These are phyloP conservation scores for Thaumatotibia leucotreta DNA, from an alignment of 1,140 invertebrate genomes.

Conservation along the genomic window DNA sequence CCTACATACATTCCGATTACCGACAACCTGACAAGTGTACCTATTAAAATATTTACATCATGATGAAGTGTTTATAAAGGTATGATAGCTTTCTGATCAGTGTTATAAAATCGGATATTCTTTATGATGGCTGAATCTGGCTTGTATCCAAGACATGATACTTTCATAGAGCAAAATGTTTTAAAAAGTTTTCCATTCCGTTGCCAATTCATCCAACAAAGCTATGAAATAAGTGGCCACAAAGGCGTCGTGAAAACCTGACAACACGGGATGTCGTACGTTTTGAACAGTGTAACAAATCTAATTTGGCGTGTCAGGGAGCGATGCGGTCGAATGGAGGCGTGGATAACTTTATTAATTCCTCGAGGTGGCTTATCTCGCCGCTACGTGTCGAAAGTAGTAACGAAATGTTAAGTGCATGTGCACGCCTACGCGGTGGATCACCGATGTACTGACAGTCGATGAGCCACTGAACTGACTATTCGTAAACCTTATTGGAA, in stretches of 20 bases:
- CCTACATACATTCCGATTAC: constrained; percentile 2
- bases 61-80: not conserved
- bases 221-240: not conserved
- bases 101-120: not conserved
- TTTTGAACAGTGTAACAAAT: constrained; percentile 8
- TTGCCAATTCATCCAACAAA: not conserved
- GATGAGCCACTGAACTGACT: not conserved
- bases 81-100: not conserved
- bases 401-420: constrained; percentile 59
- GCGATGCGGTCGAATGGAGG: constrained; percentile 10
- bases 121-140: not conserved
- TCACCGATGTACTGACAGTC: constrained; percentile 5
- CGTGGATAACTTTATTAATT: constrained; percentile 47
- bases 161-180: not conserved
- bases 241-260: not conserved
- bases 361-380: constrained; percentile 33
- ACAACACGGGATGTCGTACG: constrained; percentile 1
- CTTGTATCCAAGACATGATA: not conserved
- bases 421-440: constrained; percentile 42
- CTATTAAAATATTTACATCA: not conserved
- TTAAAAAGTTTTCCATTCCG: not conserved
- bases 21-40: not conserved
- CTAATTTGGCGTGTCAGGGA: constrained; percentile 1
- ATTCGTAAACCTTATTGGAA: not conserved
- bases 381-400: constrained; percentile 54